Evolutionary conservation across 2,888 invertebrate genomes (phyloP), one percentile per base, ranked within the genome.

Genomic region (Cryptosula pallasiana): DNA sequence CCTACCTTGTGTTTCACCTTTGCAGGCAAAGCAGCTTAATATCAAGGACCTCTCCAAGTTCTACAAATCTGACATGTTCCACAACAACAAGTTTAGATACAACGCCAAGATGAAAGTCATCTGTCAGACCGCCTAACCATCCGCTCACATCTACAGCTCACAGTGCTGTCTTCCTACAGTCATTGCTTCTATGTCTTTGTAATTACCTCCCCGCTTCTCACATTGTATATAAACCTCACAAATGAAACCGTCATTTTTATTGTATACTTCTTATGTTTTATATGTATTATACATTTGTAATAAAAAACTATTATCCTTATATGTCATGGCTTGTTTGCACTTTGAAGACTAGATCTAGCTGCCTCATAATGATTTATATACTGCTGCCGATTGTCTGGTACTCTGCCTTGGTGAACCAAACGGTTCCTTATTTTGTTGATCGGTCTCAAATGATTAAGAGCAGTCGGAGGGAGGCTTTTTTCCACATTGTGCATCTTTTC

Each of bases 1-100:
- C n/a, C n/a, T n/a, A n/a, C n/a, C n/a, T n/a, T n/a, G n/a, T n/a
- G n/a, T n/a, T n/a, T n/a, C n/a, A n/a, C n/a, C n/a, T 70, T 89
- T 90, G 76, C 87, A 95, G 88, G 97, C 96, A 0, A 90, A 93
- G 80, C 93, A 94, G 85, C 90, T 98, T 77, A 93, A 94, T 82
- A 93, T 98, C 73, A 88, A 90, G 75, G 93, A 94, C 83, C 86
- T 98, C 72, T 90, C 91, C 78, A 90, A 92, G 0, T 99, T 99
- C 87, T 98, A 94, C 79, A 91, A 93, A 27, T 95, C 95, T 78
- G 90, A 91, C 57, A 87, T 95, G 77, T 99, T 99, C 86, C 91
- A 90, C 80, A 88, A 89, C 73, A 95, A 99, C 82, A 90, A 91
- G 78, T 99, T 94, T 82, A 87, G 88, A 0, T 95, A 93, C 78